Percentiles rank a stretch among this genome's conserved stretches.
Conservation (phyloP, 2,888 invertebrate species). For the Diplolepis rosae region DNA sequence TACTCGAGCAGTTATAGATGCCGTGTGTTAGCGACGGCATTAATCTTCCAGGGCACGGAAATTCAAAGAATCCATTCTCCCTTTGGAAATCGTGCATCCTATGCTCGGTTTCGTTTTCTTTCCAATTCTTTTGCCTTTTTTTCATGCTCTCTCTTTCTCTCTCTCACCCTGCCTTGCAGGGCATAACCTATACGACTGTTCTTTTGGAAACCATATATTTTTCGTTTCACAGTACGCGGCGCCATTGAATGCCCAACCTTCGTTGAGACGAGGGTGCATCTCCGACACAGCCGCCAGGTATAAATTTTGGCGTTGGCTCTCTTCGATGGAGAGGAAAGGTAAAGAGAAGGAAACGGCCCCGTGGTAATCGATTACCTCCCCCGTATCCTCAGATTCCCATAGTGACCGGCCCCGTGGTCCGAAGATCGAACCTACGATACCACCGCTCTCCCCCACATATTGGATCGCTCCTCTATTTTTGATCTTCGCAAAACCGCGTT, state of each 20-base stretch:
- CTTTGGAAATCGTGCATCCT: constrained; percentile 44
- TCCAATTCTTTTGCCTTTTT: constrained; percentile 42
- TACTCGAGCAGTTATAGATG: constrained; percentile 46
- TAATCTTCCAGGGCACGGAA: constrained; percentile 57
- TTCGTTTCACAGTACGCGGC: constrained; percentile 68
- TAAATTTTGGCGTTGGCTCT: constrained; percentile 68
- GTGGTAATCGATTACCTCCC: constrained; percentile 68
- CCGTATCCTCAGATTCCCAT: constrained; percentile 68
- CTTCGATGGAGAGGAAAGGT: constrained; percentile 40
- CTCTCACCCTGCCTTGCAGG: constrained; percentile 25
- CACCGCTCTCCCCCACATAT: constrained; percentile 46
- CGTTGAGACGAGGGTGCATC: constrained; percentile 65
- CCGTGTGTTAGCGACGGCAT: constrained; percentile 50
- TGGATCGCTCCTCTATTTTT: constrained; percentile 47
- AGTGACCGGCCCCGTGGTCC: constrained; percentile 62
- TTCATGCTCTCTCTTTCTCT: constrained; percentile 34
- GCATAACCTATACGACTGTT: constrained; percentile 50
- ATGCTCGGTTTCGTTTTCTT: constrained; percentile 40
- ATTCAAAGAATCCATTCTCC: constrained; percentile 59
- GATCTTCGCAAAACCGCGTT: constrained; percentile 39
- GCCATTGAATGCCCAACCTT: constrained; percentile 65
- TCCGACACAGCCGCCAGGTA: constrained; percentile 67
- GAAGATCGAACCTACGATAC: constrained; percentile 66
- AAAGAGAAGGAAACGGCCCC: constrained; percentile 57
- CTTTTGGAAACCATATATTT: constrained; percentile 67